Evolutionary conservation across 2,113 vertebrate species (phyloP).

Genomic region (human): DNA sequence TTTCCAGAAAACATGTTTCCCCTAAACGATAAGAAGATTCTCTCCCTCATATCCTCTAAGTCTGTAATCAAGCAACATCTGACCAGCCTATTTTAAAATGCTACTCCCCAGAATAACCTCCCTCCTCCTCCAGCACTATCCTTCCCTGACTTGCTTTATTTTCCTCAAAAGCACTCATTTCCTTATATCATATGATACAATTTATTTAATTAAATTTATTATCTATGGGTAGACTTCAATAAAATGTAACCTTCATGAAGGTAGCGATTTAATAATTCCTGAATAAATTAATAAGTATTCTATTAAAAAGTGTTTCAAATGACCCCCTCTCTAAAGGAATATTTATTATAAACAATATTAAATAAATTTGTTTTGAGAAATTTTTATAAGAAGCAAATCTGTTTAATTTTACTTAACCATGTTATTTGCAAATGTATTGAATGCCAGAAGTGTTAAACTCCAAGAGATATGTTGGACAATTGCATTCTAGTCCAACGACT

Average conservation of each 20-base stretch:
- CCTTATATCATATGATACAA: not conserved
- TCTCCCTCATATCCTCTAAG: not conserved
- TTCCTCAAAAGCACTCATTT: not conserved
- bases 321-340: not conserved
- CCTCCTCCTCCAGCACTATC: not conserved
- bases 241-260: not conserved
- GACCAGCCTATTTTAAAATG: not conserved
- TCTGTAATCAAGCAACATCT: not conserved
- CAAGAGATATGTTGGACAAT: not conserved
- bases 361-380: not conserved
- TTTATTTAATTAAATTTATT: not conserved
- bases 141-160: not conserved
- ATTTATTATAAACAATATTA: not conserved
- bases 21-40: not conserved
- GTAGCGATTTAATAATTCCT: not conserved
- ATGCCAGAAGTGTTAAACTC: not conserved
- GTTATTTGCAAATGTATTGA: not conserved
- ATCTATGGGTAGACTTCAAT: not conserved
- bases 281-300: not conserved
- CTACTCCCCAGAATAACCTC: not conserved
- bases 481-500: no score
- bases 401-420: not conserved
- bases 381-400: not conserved
- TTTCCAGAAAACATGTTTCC: not conserved
- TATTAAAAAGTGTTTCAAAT: not conserved